A percentile compares a stretch with the other conserved stretches of the same genome.
Evolutionary conservation across 2,797 vertebrate genomes (phyloP).

Genomic region (Halcyon smyrnensis): DNA sequence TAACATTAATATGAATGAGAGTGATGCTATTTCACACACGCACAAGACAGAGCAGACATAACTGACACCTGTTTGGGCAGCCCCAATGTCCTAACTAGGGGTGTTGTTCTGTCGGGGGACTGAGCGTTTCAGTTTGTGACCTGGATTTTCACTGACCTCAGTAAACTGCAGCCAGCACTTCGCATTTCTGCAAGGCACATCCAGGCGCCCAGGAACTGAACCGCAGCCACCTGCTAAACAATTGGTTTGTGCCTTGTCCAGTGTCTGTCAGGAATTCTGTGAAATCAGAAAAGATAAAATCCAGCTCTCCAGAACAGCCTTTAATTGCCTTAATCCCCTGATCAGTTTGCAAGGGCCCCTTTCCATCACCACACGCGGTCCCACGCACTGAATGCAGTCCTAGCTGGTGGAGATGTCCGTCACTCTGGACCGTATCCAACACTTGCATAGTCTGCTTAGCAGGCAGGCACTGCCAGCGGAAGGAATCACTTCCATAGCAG

Average conservation of each 20-base stretch:
- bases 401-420: not conserved
- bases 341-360: not conserved
- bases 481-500: not conserved
- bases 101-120: not conserved
- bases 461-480: not conserved
- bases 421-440: accelerated
- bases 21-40: not conserved
- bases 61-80: not conserved
- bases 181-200: not conserved
- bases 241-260: not conserved
- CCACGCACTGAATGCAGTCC: not conserved
- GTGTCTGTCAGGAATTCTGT: not conserved
- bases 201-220: not conserved
- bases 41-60: not conserved
- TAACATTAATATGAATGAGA: accelerated
- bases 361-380: not conserved
- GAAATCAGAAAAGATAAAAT: not conserved
- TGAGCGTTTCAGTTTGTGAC: not conserved
- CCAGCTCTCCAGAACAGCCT: not conserved
- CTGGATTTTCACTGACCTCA: not conserved
- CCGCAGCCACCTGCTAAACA: not conserved
- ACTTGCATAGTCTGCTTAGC: not conserved
- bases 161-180: not conserved
- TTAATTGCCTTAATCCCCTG: not conserved
- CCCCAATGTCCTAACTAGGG: accelerated